Percentiles rank a stretch among this genome's conserved stretches.
These are phyloP conservation scores for Progne subis DNA, from an alignment of 2,113 vertebrate genomes.

Conservation along the genomic window DNA sequence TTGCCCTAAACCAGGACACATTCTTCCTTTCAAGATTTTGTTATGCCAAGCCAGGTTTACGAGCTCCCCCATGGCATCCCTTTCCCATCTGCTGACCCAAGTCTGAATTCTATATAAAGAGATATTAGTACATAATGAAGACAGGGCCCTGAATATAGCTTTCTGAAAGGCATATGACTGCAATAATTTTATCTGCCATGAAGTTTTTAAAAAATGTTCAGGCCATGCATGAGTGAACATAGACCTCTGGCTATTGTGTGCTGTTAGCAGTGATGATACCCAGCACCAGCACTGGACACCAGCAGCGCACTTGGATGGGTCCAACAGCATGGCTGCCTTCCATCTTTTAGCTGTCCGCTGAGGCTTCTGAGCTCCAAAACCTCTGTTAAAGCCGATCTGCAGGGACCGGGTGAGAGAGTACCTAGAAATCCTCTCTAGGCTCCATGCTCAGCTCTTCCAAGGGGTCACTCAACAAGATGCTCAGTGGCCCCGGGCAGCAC, in stretches of 20 bases:
- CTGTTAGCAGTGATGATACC: accelerated
- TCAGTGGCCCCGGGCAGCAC: too few relatives aligned
- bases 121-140: neutral
- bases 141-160: neutral
- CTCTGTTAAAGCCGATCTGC: neutral
- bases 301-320: accelerated
- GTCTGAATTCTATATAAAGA: neutral
- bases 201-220: neutral
- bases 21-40: neutral
- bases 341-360: neutral
- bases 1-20: too few relatives aligned
- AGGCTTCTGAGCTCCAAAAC: neutral
- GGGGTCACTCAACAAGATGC: neutral
- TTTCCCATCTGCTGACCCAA: neutral
- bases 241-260: too few relatives aligned
- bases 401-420: neutral
- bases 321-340: neutral
- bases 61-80: neutral
- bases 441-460: neutral
- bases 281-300: neutral
- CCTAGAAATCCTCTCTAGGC: neutral
- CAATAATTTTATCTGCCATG: neutral
- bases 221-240: accelerated
- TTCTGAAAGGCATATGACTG: neutral
- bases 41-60: neutral